Conservation (phyloP, 2,888 invertebrate species). For the Morinoia aosen region DNA sequence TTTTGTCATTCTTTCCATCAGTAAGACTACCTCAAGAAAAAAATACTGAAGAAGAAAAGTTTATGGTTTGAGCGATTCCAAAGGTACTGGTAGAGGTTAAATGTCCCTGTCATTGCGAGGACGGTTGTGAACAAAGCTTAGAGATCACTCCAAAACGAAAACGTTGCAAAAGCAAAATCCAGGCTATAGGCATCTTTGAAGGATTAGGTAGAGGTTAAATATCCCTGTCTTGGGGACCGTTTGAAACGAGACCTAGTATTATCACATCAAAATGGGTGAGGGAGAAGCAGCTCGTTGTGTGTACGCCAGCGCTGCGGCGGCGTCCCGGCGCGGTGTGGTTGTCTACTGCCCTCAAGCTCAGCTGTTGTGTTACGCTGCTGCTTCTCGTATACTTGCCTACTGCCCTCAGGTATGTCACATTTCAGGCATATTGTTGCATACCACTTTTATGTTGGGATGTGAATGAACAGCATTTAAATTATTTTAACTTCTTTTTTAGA, state of each 20-base stretch:
- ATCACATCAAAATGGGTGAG: neutral
- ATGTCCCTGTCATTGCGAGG: neutral
- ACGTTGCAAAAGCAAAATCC: no score
- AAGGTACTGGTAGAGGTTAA: no score
- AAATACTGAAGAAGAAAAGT: no score
- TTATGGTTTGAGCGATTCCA: no score
- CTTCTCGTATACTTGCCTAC: neutral
- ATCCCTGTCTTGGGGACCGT: neutral
- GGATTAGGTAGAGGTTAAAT: no score
- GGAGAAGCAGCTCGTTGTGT: neutral
- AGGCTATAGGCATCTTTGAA: no score
- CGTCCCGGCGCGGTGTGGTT: neutral
- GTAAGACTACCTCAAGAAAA: no score
- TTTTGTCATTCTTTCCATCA: neutral
- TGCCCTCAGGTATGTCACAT: constrained; percentile 23
- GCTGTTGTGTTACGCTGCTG: constrained; percentile 21
- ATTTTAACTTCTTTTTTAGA: no score
- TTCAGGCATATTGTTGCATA: neutral
- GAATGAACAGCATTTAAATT: no score
- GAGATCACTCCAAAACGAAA: no score
- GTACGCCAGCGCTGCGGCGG: constrained; percentile 24
- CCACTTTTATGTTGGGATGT: no score
- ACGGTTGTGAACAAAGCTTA: no score
- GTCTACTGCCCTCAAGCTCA: neutral
- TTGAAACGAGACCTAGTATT: neutral